phyloP scores from a whole-genome alignment of 2,888 invertebrate genomes.

The Elysia crispata region DNA sequence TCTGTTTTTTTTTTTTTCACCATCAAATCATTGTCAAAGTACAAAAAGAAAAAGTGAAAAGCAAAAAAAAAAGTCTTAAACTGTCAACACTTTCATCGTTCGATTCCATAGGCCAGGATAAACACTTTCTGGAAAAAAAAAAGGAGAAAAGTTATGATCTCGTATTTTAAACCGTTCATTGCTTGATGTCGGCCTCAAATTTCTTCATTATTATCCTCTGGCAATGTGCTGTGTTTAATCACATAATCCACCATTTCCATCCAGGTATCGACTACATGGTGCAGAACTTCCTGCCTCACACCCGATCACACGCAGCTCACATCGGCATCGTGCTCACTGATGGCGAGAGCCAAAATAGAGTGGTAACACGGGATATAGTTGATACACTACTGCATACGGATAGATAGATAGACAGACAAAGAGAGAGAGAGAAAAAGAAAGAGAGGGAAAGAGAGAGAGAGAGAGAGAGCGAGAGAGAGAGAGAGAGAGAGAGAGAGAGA shows the following conservation, averaged over 20 bases:
- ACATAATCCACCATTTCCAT: not conserved
- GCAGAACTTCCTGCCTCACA: slow-evolving; percentile 37
- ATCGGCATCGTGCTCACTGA: slow-evolving; percentile 55
- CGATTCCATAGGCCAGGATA: too few relatives aligned
- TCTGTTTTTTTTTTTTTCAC: too few relatives aligned
- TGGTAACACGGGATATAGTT: too few relatives aligned
- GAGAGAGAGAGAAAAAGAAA: not conserved
- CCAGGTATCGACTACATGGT: slow-evolving; percentile 51
- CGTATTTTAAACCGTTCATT: too few relatives aligned
- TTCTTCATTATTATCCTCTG: too few relatives aligned
- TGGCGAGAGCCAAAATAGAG: slow-evolving; percentile 23
- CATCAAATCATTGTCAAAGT: too few relatives aligned
- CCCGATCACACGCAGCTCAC: slow-evolving; percentile 46
- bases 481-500: not conserved
- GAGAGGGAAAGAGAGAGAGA: slow-evolving; percentile 6
- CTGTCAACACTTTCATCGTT: too few relatives aligned
- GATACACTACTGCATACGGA: not conserved
- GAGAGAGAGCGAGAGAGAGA: not conserved
- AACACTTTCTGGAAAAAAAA: not conserved
- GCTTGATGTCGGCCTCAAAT: too few relatives aligned
- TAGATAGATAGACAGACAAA: not conserved
- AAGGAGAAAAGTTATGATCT: not conserved
- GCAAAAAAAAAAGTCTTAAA: too few relatives aligned
- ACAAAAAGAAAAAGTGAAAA: too few relatives aligned
- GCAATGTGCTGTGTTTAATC: too few relatives aligned